phyloP scores from a whole-genome alignment of 1,140 invertebrate species.

The Drosophila nannoptera region DNA sequence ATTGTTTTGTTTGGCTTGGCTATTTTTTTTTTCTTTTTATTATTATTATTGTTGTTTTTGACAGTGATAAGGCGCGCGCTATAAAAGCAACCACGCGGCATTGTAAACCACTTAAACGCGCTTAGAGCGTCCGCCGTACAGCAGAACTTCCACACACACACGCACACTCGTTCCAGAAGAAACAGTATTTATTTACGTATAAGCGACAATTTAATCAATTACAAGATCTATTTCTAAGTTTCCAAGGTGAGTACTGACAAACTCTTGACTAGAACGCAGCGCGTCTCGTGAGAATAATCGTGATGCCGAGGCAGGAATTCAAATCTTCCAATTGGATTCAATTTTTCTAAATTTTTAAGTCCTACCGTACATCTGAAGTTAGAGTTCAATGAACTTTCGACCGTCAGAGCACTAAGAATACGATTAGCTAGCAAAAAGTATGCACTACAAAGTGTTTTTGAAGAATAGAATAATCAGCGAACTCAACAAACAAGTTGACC shows the following conservation, averaged over 20 bases:
- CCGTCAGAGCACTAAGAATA: background rate
- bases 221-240: constrained; percentile 51
- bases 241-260: constrained; percentile 54
- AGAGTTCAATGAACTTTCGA: background rate
- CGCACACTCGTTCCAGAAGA: constrained; percentile 17
- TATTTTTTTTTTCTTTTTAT: constrained; percentile 54
- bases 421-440: background rate
- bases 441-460: background rate
- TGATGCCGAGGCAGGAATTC: background rate
- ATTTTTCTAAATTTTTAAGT: too few species aligned
- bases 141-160: constrained; percentile 26
- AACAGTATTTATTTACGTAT: constrained; percentile 10
- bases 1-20: constrained; percentile 17
- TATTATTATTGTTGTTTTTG: constrained; percentile 43
- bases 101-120: constrained; percentile 63
- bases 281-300: background rate
- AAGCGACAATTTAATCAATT: constrained; percentile 46
- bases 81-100: constrained; percentile 49
- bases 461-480: background rate
- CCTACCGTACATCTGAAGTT: background rate
- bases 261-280: background rate
- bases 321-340: too few species aligned
- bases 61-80: constrained; percentile 53
- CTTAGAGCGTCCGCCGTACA: constrained; percentile 15
- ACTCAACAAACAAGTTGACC: constrained; percentile 4